phyloP scores from a whole-genome alignment of 2,113 vertebrate species.

The Rhea pennata region DNA sequence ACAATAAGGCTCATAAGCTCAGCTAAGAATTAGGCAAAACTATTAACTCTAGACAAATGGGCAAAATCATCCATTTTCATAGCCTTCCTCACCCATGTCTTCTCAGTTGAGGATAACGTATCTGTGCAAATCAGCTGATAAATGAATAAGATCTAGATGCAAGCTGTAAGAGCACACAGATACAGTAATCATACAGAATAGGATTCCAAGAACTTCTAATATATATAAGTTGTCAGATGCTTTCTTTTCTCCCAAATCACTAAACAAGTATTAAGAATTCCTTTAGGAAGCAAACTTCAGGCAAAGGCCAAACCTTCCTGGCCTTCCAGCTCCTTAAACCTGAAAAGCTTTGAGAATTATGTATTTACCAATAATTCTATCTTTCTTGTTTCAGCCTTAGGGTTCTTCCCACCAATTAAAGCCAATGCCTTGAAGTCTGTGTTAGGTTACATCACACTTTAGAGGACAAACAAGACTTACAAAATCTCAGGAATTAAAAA shows the following conservation, averaged over 20 bases:
- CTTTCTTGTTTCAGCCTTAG: background rate
- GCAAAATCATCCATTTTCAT: background rate
- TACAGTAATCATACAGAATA: background rate
- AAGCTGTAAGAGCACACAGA: background rate
- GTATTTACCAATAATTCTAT: background rate
- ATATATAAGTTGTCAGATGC: background rate
- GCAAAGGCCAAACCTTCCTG: background rate
- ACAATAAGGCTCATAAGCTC: background rate
- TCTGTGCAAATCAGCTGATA: background rate
- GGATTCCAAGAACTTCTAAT: background rate
- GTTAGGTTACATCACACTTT: background rate
- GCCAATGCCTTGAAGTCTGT: background rate
- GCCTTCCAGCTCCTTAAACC: background rate
- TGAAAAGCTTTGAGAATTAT: background rate
- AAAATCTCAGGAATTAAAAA: background rate
- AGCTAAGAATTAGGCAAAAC: background rate
- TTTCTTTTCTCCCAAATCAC: background rate
- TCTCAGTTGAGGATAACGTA: background rate
- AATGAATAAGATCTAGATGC: background rate
- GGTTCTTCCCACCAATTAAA: background rate
- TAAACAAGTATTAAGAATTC: background rate
- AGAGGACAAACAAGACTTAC: background rate
- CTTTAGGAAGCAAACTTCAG: background rate
- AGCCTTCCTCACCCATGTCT: background rate
- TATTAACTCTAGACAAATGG: background rate